A percentile compares a stretch with the other conserved stretches of the same genome.
These are phyloP conservation scores for Macquaria australasica DNA, from an alignment of 2,113 vertebrate species.

Conservation along the genomic window DNA sequence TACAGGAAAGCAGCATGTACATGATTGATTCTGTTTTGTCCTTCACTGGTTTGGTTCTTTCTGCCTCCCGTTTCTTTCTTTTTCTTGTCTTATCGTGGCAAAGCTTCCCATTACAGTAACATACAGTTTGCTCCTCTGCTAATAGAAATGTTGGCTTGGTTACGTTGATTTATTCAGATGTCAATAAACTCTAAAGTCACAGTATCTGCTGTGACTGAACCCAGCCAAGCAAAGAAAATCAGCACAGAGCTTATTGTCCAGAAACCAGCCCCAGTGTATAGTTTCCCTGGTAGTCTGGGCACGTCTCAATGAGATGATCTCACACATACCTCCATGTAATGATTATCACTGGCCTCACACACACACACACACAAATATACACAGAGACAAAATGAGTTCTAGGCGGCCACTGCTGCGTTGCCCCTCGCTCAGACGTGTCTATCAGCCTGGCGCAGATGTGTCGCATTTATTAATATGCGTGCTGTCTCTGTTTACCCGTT, in stretches of 20 bases:
- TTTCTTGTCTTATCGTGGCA: not conserved
- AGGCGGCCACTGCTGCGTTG: constrained; percentile 49
- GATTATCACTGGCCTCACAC: constrained; percentile 62
- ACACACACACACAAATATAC: constrained; percentile 30
- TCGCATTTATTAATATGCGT: constrained; percentile 97
- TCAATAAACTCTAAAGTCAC: constrained; percentile 70
- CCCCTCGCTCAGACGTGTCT: constrained; percentile 80
- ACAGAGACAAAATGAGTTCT: constrained; percentile 72
- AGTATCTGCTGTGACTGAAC: constrained; percentile 53
- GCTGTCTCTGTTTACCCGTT: constrained; percentile 93
- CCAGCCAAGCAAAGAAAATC: constrained; percentile 34
- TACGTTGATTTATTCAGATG: constrained; percentile 72
- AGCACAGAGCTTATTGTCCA: constrained; percentile 57
- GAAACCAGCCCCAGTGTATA: constrained; percentile 19
- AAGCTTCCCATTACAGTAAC: constrained; percentile 24
- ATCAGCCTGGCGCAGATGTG: constrained; percentile 96
- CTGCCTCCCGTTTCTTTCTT: not conserved
- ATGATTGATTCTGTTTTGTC: not conserved
- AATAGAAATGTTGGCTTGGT: constrained; percentile 57
- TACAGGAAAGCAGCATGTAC: not conserved
- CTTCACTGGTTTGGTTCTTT: not conserved
- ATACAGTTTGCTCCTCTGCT: constrained; percentile 30
- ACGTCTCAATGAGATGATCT: constrained; percentile 70
- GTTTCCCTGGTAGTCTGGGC: constrained; percentile 59
- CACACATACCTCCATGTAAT: constrained; percentile 70